Evolutionary conservation across 2,113 vertebrate species (phyloP).

Genomic region (Plestiodon gilberti): DNA sequence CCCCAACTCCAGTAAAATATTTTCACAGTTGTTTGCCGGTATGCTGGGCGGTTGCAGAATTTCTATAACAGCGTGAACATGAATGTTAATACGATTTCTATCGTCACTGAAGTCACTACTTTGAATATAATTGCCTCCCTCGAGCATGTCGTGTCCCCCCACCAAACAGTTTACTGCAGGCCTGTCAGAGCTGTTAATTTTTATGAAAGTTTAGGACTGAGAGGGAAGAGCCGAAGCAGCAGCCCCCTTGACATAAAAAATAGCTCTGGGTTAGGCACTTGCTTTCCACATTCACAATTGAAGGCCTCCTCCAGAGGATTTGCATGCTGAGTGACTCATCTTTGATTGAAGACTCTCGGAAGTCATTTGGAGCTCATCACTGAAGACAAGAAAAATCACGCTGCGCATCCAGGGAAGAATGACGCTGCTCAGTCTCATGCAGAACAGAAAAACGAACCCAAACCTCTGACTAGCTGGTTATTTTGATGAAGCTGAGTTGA

Average conservation of each 20-base stretch:
- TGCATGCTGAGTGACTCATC: constrained; percentile 19
- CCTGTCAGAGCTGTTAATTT: constrained; percentile 12
- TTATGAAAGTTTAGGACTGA: neutral
- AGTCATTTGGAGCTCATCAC: constrained; percentile 37
- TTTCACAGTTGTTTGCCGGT: neutral
- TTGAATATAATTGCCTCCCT: constrained; percentile 21
- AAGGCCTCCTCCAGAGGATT: constrained; percentile 2
- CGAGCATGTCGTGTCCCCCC: neutral
- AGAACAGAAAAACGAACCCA: neutral
- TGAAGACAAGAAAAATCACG: constrained; percentile 26
- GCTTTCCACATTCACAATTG: neutral
- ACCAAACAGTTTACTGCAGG: neutral
- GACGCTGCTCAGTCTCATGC: constrained; percentile 28
- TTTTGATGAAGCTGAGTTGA: constrained; percentile 31
- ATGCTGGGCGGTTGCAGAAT: neutral
- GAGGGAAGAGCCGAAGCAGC: neutral
- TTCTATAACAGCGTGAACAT: neutral
- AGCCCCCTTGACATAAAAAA: constrained; percentile 12
- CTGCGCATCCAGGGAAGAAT: constrained; percentile 25
- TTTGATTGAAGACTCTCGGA: constrained; percentile 43
- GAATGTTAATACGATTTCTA: neutral
- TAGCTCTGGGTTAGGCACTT: neutral
- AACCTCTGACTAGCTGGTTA: constrained; percentile 21
- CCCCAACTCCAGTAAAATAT: neutral
- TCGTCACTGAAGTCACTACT: neutral